A percentile compares a stretch with the other conserved stretches of the same genome.
Conservation (phyloP, 2,113 vertebrate genomes). For the Sigmodon hispidus region DNA sequence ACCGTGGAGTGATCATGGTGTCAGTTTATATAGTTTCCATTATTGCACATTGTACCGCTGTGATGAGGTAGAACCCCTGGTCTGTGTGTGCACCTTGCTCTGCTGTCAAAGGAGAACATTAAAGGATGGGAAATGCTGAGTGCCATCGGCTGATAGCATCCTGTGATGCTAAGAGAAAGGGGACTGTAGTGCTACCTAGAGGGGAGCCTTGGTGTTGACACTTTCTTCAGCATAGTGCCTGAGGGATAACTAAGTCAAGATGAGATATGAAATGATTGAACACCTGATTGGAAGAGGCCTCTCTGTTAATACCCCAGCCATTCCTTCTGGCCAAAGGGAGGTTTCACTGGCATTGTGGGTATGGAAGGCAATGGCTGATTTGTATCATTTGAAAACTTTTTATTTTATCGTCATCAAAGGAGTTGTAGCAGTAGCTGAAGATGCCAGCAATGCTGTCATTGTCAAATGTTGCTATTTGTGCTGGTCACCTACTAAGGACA, state of each 20-base stretch:
- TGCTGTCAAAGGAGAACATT: not conserved
- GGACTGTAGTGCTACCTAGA: not conserved
- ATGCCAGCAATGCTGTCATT: not conserved
- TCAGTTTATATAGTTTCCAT: not conserved
- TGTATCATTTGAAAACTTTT: not conserved
- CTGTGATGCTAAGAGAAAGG: not conserved
- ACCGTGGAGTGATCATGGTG: not conserved
- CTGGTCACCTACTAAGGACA: not conserved
- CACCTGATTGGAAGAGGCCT: not conserved
- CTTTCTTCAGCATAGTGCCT: not conserved
- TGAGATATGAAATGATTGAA: not conserved
- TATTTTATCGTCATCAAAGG: not conserved
- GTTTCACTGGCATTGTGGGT: not conserved
- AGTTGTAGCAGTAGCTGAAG: constrained; percentile 13
- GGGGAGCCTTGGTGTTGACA: not conserved
- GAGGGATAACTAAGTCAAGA: not conserved
- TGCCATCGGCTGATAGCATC: not conserved
- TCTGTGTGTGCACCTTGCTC: not conserved
- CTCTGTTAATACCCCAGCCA: not conserved
- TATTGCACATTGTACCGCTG: not conserved
- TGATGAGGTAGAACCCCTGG: not conserved
- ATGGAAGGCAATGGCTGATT: not conserved
- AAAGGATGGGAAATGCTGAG: not conserved
- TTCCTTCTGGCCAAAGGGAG: not conserved
- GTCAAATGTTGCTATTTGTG: not conserved